Percentiles rank a stretch among this genome's conserved stretches.
phyloP scores from a whole-genome alignment of 2,113 vertebrate species.

The Callocephalon fimbriatum region DNA sequence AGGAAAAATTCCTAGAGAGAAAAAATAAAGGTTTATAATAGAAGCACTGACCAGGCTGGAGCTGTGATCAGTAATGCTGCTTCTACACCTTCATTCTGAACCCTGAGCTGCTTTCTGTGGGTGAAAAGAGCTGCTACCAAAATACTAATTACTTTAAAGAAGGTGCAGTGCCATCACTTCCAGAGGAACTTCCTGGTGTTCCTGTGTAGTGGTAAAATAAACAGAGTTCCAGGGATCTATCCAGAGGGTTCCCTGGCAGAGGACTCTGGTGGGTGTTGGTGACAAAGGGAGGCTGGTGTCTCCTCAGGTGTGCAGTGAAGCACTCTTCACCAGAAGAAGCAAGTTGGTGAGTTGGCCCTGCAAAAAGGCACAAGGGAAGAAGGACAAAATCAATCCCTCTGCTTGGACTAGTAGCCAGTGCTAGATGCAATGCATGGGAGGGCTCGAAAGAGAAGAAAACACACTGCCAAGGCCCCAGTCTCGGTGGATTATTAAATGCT shows the following conservation, averaged over 20 bases:
- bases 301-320: not conserved
- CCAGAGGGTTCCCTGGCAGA: not conserved
- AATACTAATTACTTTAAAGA: not conserved
- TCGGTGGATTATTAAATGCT: not conserved
- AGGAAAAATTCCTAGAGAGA: not conserved
- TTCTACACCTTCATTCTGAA: not conserved
- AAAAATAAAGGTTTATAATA: not conserved
- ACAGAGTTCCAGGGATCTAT: not conserved
- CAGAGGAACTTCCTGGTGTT: not conserved
- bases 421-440: not conserved
- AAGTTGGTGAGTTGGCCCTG: not conserved
- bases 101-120: slow-evolving; percentile 41
- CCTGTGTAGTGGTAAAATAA: not conserved
- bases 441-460: not conserved
- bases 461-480: not conserved
- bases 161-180: not conserved
- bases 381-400: not conserved
- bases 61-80: not conserved
- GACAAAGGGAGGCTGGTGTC: not conserved
- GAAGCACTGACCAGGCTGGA: not conserved
- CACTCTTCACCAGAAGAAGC: not conserved
- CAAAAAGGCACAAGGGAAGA: not conserved
- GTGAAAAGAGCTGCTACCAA: not conserved
- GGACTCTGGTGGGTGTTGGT: not conserved
- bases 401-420: not conserved